These are phyloP conservation scores for Sminthurides aquaticus DNA, from an alignment of 2,888 invertebrate species.

Conservation along the genomic window DNA sequence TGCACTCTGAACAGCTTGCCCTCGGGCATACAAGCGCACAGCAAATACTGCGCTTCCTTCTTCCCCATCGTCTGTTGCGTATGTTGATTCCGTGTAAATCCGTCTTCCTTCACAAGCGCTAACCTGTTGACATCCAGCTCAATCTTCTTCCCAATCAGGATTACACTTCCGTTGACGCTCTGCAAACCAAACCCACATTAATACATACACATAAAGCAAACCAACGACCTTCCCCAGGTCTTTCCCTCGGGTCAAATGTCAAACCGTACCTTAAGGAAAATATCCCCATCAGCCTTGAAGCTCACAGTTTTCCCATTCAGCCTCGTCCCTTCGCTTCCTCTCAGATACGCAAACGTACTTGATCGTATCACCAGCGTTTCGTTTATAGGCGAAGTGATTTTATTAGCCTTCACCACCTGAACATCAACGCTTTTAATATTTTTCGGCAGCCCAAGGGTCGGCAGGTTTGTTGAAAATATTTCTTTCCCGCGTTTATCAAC, in stretches of 20 bases:
- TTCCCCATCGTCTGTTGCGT: constrained; percentile 37
- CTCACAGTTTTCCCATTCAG: constrained; percentile 57
- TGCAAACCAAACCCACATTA: constrained; percentile 13
- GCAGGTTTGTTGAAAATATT: constrained; percentile 68
- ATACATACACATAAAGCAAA: too few species aligned
- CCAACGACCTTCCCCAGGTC: too few species aligned
- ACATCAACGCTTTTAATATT: constrained; percentile 47
- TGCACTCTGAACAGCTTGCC: constrained; percentile 69
- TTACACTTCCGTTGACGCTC: constrained; percentile 66
- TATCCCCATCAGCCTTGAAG: constrained; percentile 71
- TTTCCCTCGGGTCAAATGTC: background rate
- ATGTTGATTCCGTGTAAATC: constrained; percentile 37
- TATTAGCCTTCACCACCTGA: constrained; percentile 57
- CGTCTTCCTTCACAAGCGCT: constrained; percentile 55
- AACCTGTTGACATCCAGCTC: constrained; percentile 63
- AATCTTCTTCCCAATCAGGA: constrained; percentile 57
- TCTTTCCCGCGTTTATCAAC: constrained; percentile 59
- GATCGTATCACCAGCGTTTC: constrained; percentile 61
- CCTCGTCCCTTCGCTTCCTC: constrained; percentile 66
- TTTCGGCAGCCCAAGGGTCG: constrained; percentile 62
- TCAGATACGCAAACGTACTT: constrained; percentile 59
- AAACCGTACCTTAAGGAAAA: constrained; percentile 55
- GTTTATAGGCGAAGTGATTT: constrained; percentile 66
- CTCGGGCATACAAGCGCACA: constrained; percentile 84
- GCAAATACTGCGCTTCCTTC: constrained; percentile 60